Conservation (phyloP, 2,113 vertebrate genomes). For the Odocoileus hemionus region DNA sequence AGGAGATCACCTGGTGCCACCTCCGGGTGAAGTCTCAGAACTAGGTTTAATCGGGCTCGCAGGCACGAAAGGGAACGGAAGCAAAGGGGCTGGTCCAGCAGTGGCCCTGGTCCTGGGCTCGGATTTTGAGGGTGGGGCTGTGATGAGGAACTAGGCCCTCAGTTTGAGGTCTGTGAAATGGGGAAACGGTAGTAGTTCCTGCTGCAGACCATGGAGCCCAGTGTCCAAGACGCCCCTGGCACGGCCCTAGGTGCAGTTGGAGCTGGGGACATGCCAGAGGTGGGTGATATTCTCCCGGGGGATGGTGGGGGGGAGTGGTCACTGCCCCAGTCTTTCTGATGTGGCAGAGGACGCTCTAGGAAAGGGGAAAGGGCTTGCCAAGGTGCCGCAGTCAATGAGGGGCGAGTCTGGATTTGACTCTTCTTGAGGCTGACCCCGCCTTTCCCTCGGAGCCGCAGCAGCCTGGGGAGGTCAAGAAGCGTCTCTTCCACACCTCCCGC, state of each 20-base stretch:
- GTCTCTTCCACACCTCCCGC: not conserved
- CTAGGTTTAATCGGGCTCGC: conserved; percentile 17
- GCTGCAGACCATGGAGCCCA: too few relatives aligned
- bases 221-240: not conserved
- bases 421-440: not conserved
- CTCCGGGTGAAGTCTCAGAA: not conserved
- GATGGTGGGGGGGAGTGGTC: not conserved
- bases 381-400: accelerated
- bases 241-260: not conserved
- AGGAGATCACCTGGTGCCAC: not conserved
- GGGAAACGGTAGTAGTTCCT: not conserved
- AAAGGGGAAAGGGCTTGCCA: not conserved
- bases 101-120: not conserved
- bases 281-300: not conserved
- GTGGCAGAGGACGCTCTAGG: not conserved
- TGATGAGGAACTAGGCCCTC: not conserved
- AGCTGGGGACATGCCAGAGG: not conserved
- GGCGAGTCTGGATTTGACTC: not conserved
- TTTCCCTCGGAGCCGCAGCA: not conserved
- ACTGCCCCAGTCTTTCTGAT: not conserved
- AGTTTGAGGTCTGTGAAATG: not conserved
- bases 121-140: not conserved
- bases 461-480: not conserved
- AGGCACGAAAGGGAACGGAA: not conserved
- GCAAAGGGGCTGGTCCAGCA: not conserved